Conservation (phyloP, 2,888 invertebrate genomes). For the Tipula vernalis region DNA sequence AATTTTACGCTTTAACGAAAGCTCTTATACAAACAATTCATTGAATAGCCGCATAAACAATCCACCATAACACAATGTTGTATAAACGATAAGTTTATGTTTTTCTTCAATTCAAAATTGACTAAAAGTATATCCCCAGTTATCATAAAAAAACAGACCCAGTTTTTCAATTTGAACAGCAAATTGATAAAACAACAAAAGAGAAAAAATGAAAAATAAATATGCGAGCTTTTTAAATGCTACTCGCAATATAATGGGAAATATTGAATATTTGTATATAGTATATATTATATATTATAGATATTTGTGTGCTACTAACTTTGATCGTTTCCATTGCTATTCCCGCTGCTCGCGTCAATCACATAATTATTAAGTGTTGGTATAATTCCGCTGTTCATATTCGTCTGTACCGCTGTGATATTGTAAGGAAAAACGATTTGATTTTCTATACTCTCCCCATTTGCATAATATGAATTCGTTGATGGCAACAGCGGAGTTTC, state of each 20-base stretch:
- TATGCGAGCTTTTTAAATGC: background rate
- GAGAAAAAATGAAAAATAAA: background rate
- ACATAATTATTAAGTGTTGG: background rate
- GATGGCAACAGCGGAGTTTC: conserved; percentile 35
- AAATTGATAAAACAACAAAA: background rate
- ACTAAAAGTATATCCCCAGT: background rate
- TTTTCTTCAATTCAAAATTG: background rate
- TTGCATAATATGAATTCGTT: conserved; percentile 30
- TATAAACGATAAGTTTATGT: background rate
- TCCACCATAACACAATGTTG: background rate
- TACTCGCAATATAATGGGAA: background rate
- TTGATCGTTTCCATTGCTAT: background rate
- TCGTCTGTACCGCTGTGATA: conserved; percentile 33
- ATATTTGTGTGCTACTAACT: background rate
- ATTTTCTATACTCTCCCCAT: conserved; percentile 15
- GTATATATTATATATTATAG: background rate
- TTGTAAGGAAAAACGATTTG: conserved; percentile 34
- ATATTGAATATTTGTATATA: background rate
- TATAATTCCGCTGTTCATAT: conserved; percentile 19
- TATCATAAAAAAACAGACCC: background rate
- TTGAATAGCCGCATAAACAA: background rate
- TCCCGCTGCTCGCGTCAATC: background rate
- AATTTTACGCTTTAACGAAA: background rate
- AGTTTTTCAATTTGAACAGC: background rate
- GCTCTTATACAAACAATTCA: background rate